Evolutionary conservation across 2,797 vertebrate genomes (phyloP), one percentile per base, ranked within the genome.

Genomic region (Morus bassanus): DNA sequence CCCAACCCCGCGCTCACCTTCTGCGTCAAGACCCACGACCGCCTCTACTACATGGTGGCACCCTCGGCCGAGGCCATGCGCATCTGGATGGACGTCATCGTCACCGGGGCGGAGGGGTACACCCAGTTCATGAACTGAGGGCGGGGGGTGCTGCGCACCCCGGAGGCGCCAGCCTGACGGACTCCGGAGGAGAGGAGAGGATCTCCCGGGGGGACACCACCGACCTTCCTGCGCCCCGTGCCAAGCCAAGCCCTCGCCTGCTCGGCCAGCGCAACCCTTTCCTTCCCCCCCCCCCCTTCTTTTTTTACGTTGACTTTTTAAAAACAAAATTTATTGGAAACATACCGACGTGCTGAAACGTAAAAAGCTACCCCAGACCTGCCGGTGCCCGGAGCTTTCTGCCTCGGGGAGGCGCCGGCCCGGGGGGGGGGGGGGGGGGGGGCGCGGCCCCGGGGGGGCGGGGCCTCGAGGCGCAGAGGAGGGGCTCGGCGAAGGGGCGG

Each of bases 21-120:
- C 98, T 99, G 99, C 1, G 99, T 99, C 67, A 99, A 99, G 98
- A 99, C 99, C 45, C 99, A 99, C 1, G 99, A 99, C 98, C 98
- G 99, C 27, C 98, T 99, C 4, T 99, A 99, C 98, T 99, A 98
- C 97, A 97, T 99, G 99, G 99, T 99, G 96, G 99, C 99, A 0
- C 99, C 99, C 0, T 99, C 99, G 0, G 98, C 99, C 0, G 99
- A 99, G 95, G 99, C 99, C 97, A 99, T 99, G 99, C 97, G 99
- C 91, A 99, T 99, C 95, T 99, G 99, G 99, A 99, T 99, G 99
- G 99, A 99, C 0, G 99, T 99, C 77, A 99, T 99, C 1, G 99
- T 99, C 88, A 99, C 99, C 0, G 99, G 99, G 39, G 99, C 99
- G 0, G 99, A 99, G 97, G 99, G 99, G 21, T 99, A 99, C 97